Evolutionary conservation across 1,140 invertebrate genomes (phyloP), one percentile per base, ranked within the genome.

Genomic region (Leucophenga varia): DNA sequence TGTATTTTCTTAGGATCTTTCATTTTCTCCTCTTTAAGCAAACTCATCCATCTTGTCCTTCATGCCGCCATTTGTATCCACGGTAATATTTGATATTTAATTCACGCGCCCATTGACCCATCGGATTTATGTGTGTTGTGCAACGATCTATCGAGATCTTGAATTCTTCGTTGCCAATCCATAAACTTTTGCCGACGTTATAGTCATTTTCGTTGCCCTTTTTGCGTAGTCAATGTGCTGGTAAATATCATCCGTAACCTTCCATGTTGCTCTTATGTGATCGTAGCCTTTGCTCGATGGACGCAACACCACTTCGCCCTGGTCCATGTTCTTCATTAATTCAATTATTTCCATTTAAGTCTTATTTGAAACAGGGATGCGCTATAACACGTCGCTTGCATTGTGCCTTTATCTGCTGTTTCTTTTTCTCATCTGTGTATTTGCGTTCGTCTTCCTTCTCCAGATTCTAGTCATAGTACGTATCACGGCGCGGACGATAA

Each of bases 131-230:
- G 76, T 97, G 85, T 9, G 95, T 84, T 0, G 96, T 95, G 28
- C 99, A 92, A 37, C 99, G 99, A 87, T 99, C 97, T 78, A 99
- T 97, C 10, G 99, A 77, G 78, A 99, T 97, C 80, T 99, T 96
- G 78, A 95, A 99, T 64, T 96, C 91, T 64, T 91, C 90, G 43
- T 81, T 86, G 10, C 86, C 87, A 52, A 97, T 97, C 84, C 86
- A 89, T 0, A 99, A 77, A 35, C 55, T 75, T 54, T 86, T 84
- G 18, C 97, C 97, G 14, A 99, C 77, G 34, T 93, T 95, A 70
- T 98, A 99, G 0, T 88, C 88, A 73, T 99, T 98, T 63, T 94
- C 90, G 79, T 99, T 99, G 8, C 93, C 93, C 74, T 97, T 88
- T 78, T 99, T 97, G 18, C 85, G 78, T 0, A 99, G 71, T 97